Conservation (phyloP, 1,140 invertebrate species). For the Limonius californicus region DNA sequence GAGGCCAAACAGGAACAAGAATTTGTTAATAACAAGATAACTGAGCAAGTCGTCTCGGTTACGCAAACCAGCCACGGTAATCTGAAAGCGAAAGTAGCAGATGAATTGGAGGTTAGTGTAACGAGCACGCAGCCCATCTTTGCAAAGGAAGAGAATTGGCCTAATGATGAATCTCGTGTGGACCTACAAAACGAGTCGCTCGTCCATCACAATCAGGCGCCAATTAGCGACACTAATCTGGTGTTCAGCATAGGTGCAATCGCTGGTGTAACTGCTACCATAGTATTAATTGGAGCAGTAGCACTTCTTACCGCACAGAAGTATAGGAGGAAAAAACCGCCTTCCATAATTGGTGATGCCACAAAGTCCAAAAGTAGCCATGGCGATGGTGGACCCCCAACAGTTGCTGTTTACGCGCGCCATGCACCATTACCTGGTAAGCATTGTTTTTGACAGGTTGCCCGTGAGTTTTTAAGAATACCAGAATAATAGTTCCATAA, state of each 20-base stretch:
- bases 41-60: neutral
- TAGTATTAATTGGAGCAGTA: neutral
- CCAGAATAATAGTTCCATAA: too few relatives aligned
- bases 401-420: neutral
- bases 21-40: neutral
- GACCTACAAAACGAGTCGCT: neutral
- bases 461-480: too few relatives aligned
- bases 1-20: neutral
- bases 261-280: neutral
- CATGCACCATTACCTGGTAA: neutral
- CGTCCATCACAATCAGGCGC: neutral
- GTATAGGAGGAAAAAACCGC: neutral
- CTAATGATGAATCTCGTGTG: neutral
- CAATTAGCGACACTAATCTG: neutral
- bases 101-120: neutral
- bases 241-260: neutral
- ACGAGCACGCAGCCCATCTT: neutral
- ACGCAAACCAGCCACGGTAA: neutral
- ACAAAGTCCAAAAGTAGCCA: neutral
- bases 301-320: neutral
- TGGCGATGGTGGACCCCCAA: neutral
- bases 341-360: neutral
- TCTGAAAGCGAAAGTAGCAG: neutral
- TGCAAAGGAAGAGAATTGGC: neutral
- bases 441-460: too few relatives aligned